phyloP scores from a whole-genome alignment of 1,140 invertebrate genomes.

The Leucophenga varia region DNA sequence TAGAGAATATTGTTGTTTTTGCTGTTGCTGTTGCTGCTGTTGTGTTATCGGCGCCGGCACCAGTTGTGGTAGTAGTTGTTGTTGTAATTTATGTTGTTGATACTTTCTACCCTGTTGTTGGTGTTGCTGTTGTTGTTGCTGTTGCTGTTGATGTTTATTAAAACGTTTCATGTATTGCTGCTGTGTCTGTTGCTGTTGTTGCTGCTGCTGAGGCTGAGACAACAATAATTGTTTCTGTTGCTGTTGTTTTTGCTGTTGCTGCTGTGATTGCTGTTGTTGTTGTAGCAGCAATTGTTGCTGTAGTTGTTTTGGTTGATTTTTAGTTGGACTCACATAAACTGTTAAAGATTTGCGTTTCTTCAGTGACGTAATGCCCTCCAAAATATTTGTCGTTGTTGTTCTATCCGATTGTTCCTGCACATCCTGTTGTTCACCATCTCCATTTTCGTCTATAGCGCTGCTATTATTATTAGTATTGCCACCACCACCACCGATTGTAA shows the following conservation, averaged over 20 bases:
- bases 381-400: conserved; percentile 37
- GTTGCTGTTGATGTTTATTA: no score
- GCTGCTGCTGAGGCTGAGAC: conserved; percentile 3
- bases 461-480: no score
- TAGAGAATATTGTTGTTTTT: conserved; percentile 2
- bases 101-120: no score
- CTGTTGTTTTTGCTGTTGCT: conserved; percentile 16
- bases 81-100: conserved; percentile 8
- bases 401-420: conserved; percentile 17
- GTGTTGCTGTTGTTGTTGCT: conserved; percentile 10
- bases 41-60: conserved; percentile 7
- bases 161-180: no score
- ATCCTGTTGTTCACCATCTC: conserved; percentile 19
- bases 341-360: conserved; percentile 56
- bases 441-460: no score
- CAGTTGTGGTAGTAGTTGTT: conserved; percentile 15
- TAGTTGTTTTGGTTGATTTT: conserved; percentile 34
- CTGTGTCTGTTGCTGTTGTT: conserved; percentile 19
- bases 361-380: conserved; percentile 50
- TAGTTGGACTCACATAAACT: conserved; percentile 56
- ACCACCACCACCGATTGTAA: conserved; percentile 15
- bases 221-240: conserved; percentile 5
- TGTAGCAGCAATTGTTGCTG: conserved; percentile 21
- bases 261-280: conserved; percentile 17
- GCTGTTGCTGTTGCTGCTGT: conserved; percentile 1